A percentile compares a stretch with the other conserved stretches of the same genome.
Conservation (phyloP, 2,797 vertebrate species). For the Neopelma chrysocephalum region DNA sequence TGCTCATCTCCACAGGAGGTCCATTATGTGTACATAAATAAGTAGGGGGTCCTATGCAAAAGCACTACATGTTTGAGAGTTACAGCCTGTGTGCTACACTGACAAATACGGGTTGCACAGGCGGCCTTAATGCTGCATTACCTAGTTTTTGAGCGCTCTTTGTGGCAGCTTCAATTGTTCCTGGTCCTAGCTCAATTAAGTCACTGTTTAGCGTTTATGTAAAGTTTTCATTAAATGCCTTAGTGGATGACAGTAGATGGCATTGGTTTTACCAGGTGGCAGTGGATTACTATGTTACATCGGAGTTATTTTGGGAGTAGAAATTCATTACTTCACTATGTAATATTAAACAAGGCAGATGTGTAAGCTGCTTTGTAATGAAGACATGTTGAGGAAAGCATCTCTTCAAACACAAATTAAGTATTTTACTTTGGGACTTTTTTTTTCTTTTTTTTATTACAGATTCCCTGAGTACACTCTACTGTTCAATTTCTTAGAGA, state of each 20-base stretch:
- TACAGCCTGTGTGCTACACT: neutral
- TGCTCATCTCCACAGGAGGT: conserved; percentile 11
- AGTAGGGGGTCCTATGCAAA: neutral
- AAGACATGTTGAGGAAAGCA: neutral
- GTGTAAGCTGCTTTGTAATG: neutral
- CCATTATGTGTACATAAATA: neutral
- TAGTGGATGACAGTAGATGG: neutral
- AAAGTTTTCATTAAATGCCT: neutral
- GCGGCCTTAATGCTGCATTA: neutral
- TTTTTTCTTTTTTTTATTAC: neutral
- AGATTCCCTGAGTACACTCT: neutral
- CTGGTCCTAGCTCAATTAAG: neutral
- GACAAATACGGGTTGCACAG: neutral
- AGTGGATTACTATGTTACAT: neutral
- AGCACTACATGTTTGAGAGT: neutral
- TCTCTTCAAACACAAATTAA: neutral
- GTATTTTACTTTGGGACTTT: neutral
- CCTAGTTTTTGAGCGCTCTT: neutral
- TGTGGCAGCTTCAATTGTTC: neutral
- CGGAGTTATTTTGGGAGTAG: neutral
- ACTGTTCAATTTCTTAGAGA: neutral
- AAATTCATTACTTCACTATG: neutral
- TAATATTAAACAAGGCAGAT: neutral
- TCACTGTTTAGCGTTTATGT: neutral
- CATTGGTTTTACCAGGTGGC: neutral